These are phyloP conservation scores for Linyphia triangularis DNA, from an alignment of 2,888 invertebrate genomes.

Conservation along the genomic window DNA sequence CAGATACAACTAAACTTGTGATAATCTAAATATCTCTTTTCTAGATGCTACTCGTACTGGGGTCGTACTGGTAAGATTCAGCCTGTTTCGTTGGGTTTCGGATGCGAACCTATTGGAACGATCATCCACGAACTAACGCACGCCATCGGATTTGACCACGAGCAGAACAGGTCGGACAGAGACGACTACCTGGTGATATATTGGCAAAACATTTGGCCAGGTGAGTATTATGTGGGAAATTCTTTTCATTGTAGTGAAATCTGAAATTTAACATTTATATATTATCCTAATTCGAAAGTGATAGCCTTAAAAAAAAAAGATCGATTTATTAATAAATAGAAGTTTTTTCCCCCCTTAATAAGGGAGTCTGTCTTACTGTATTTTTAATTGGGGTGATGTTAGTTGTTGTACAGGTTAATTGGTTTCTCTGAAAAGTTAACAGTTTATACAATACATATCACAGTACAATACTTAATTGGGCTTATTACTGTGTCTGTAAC, in stretches of 20 bases:
- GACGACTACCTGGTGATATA: constrained; percentile 78
- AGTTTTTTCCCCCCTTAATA: neutral
- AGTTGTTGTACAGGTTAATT: too few species aligned
- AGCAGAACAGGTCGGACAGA: constrained; percentile 79
- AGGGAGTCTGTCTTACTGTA: too few species aligned
- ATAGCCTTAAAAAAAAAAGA: neutral
- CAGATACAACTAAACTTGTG: too few species aligned
- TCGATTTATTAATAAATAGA: neutral
- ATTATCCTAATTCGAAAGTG: neutral
- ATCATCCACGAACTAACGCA: constrained; percentile 71
- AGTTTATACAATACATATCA: too few species aligned
- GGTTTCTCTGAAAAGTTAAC: too few species aligned
- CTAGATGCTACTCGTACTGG: constrained; percentile 67
- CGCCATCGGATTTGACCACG: constrained; percentile 78
- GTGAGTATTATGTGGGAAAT: neutral
- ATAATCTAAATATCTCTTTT: too few species aligned
- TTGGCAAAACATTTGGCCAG: constrained; percentile 76
- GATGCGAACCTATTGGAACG: constrained; percentile 66
- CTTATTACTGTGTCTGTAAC: too few species aligned
- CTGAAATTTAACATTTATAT: neutral
- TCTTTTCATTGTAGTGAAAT: too few species aligned
- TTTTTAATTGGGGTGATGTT: too few species aligned
- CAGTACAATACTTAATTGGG: too few species aligned
- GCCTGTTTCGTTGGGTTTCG: constrained; percentile 51
- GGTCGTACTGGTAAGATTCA: constrained; percentile 62